Base-by-base conservation (phyloP, 1,140 invertebrate genomes). In the Diabrotica undecimpunctata region DNA sequence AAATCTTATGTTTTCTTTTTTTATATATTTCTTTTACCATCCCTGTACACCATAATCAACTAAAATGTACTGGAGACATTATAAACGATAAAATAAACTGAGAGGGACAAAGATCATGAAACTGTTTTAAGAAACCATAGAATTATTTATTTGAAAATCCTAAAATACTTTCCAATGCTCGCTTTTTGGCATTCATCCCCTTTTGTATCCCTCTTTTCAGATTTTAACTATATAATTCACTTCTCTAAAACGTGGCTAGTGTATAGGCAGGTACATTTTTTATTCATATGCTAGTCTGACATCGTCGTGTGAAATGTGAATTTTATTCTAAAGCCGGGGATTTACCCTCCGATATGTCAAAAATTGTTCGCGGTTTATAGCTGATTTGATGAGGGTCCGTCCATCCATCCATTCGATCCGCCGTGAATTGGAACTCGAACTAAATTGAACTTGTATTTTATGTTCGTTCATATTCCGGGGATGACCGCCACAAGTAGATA, bases 311-410 rank as follows among this genome's bases (percentile, higher is more conserved):
- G 66, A 71, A 75, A 74, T 75, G 71, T 70, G 74, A 75, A 75
- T 74, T 75, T 75, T 74, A 75, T 74, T 72, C 70, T 70, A 69
- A 74, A 75, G 71, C 62, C 65, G 67, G 69, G 71, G 67, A 68
- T 71, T 72, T 66, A 56, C 69, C 74, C 71, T 67, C 55, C 62
- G 38, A 68, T 70, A 73, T 69, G 74, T 75, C 74, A 75, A 69
- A 75, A 75, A 75, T 75, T 74, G 72, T 75, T 75, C 72, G 72
- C 74, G 71, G 72, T 73, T 75, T 75, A 74, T 72, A 68, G 70
- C 66, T 56, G 69, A 70, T 74, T 73, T 75, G 74, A 74, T 70
- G 71, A 74, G 72, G 74, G 74, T 72, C 64, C 65, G 39, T 13
- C 54, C 61, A 54, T 50, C 53, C 61, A 72, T 72, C 64, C 65